Percentiles rank a stretch among this genome's conserved stretches.
phyloP scores from a whole-genome alignment of 2,888 invertebrate species.

The Mesorhabditis sp. region DNA sequence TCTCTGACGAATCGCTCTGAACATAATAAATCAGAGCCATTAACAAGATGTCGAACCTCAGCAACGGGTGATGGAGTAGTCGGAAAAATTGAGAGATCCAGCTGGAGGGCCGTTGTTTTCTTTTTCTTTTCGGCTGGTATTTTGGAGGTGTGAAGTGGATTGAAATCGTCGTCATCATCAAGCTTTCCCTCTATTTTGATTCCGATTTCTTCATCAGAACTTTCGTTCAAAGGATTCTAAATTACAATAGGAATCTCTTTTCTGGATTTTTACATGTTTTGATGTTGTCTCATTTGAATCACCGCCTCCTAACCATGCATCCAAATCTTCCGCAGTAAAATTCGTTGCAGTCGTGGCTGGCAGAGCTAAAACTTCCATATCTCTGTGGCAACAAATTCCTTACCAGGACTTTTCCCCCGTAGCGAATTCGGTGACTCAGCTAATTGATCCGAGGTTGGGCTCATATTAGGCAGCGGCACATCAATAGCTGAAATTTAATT shows the following conservation, averaged over 20 bases:
- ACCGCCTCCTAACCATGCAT: constrained; percentile 22
- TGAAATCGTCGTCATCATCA: constrained; percentile 8
- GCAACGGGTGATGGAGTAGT: no score
- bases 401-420: neutral
- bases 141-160: neutral
- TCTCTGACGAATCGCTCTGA: neutral
- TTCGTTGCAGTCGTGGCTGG: no score
- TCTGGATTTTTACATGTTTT: constrained; percentile 16
- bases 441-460: neutral
- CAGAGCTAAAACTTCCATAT: no score
- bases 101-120: no score
- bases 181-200: constrained; percentile 11
- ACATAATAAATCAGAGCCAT: no score
- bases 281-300: constrained; percentile 14
- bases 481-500: constrained; percentile 7
- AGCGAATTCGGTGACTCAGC: neutral
- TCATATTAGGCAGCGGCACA: neutral
- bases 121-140: no score
- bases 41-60: no score
- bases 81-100: no score
- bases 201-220: constrained; percentile 23
- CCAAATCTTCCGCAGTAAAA: constrained; percentile 21
- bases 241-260: constrained; percentile 14
- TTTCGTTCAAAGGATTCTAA: constrained; percentile 19
- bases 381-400: no score